A percentile compares a stretch with the other conserved stretches of the same genome.
Conservation (phyloP, 2,888 invertebrate genomes). For the Chrysina gloriosa region DNA sequence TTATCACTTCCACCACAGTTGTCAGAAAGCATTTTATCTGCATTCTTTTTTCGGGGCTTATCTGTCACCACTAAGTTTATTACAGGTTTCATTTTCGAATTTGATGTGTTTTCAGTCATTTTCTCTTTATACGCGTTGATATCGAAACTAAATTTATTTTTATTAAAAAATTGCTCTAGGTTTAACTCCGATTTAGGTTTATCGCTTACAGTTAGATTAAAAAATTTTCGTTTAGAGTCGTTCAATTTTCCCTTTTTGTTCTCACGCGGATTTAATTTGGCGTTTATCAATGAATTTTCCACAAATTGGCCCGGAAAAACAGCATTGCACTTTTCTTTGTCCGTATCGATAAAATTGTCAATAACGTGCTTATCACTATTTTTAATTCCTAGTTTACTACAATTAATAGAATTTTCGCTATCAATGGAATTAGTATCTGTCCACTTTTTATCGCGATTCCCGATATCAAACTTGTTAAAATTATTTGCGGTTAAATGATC, state of each 20-base stretch:
- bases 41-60: slow-evolving; percentile 17
- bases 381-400: no score
- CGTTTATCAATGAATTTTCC: not conserved
- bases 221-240: slow-evolving; percentile 4
- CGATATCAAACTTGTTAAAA: no score
- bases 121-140: slow-evolving; percentile 1
- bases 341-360: not conserved
- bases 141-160: slow-evolving; percentile 17
- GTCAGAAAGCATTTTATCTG: slow-evolving; percentile 8
- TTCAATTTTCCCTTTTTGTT: not conserved
- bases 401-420: no score
- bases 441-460: no score
- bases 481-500: no score
- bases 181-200: slow-evolving; percentile 13
- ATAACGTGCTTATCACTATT: not conserved
- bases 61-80: slow-evolving; percentile 26
- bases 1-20: slow-evolving; percentile 26
- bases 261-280: not conserved
- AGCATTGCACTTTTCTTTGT: no score
- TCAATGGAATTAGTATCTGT: no score
- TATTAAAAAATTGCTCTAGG: slow-evolving; percentile 1
- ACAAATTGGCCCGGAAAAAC: no score
- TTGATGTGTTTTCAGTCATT: not conserved
- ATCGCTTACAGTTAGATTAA: slow-evolving; percentile 18
- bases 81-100: not conserved